These are phyloP conservation scores for Gobius niger DNA, from an alignment of 2,113 vertebrate genomes.

Conservation along the genomic window DNA sequence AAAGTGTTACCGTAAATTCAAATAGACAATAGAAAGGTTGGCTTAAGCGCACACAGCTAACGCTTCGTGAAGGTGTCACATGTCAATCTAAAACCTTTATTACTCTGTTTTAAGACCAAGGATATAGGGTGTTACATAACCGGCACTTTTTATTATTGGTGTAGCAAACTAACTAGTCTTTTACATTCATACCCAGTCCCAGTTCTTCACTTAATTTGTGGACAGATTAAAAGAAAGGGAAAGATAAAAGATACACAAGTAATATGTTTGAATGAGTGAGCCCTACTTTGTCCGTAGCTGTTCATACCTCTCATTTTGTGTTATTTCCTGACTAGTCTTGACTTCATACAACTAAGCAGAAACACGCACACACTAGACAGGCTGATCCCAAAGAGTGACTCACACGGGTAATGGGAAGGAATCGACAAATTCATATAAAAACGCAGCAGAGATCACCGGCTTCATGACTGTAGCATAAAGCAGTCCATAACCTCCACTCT, in stretches of 20 bases:
- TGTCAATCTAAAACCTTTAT: slow-evolving; percentile 8
- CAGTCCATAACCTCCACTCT: slow-evolving; percentile 26
- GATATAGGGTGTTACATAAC: slow-evolving; percentile 6
- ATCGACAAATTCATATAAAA: slow-evolving; percentile 35
- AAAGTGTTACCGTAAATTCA: not conserved
- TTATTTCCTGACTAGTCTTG: slow-evolving; percentile 31
- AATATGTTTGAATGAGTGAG: too few relatives aligned
- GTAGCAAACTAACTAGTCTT: slow-evolving; percentile 13
- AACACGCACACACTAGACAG: slow-evolving; percentile 36
- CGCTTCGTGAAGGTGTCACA: too few relatives aligned
- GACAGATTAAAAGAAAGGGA: too few relatives aligned
- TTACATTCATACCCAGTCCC: too few relatives aligned
- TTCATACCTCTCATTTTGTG: slow-evolving; percentile 45
- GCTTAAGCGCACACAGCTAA: not conserved
- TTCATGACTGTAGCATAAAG: slow-evolving; percentile 44
- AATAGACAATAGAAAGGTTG: not conserved
- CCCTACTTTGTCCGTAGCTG: too few relatives aligned
- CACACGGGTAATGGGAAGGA: slow-evolving; percentile 26
- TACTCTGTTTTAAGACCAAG: not conserved
- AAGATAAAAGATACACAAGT: too few relatives aligned
- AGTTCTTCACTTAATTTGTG: too few relatives aligned
- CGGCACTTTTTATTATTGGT: slow-evolving; percentile 3
- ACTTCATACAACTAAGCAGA: slow-evolving; percentile 24
- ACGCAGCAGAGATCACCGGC: slow-evolving; percentile 47
- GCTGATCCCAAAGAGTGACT: slow-evolving; percentile 36